Percentiles rank a stretch among this genome's conserved stretches.
These are phyloP conservation scores for Apis dorsata DNA, from an alignment of 1,140 invertebrate species.

Conservation along the genomic window DNA sequence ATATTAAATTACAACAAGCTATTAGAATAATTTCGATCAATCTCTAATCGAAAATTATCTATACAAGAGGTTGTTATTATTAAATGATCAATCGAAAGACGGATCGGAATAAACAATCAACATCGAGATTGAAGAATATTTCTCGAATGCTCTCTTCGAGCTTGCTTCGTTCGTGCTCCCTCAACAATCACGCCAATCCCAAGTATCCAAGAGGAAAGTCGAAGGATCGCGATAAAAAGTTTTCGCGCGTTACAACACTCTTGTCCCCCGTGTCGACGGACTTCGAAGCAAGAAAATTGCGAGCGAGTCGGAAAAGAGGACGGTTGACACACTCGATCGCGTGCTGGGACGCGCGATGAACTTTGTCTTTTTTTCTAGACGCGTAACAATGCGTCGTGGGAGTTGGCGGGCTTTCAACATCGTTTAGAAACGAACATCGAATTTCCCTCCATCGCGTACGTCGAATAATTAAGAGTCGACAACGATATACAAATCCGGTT, in stretches of 20 bases:
- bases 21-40: no score
- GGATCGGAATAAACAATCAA: no score
- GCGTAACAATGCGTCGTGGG: conserved; percentile 24
- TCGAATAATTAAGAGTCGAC: conserved; percentile 51
- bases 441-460: conserved; percentile 31
- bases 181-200: no score
- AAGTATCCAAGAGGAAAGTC: not conserved
- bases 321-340: not conserved
- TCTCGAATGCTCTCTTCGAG: not conserved
- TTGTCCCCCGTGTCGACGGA: no score
- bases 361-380: not conserved
- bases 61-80: no score
- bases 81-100: no score
- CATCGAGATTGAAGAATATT: no score
- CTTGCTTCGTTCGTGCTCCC: not conserved
- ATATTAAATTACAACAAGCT: no score
- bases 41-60: no score
- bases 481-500: conserved; percentile 36
- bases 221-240: conserved; percentile 25
- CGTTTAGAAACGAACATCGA: conserved; percentile 27
- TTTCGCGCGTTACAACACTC: not conserved
- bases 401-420: conserved; percentile 35
- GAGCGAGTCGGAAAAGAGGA: not conserved
- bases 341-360: conserved; percentile 1
- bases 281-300: not conserved